phyloP scores from a whole-genome alignment of 1,140 invertebrate species.

The Teleogryllus occipitalis region DNA sequence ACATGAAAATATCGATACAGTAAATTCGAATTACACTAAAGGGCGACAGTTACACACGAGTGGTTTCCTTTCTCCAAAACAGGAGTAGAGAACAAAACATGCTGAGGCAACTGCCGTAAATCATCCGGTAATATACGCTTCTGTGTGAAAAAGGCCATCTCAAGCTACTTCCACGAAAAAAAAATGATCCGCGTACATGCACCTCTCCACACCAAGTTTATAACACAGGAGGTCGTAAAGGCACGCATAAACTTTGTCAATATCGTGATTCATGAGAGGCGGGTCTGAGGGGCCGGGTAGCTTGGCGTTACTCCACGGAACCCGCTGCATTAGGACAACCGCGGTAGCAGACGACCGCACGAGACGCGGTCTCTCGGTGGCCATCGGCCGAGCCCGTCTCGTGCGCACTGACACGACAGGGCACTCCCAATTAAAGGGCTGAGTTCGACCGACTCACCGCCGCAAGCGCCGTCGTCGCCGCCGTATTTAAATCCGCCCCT shows the following conservation, averaged over 20 bases:
- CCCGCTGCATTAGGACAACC: no score
- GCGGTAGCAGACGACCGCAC: no score
- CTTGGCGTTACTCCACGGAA: no score
- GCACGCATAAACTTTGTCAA: background rate
- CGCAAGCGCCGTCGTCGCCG: no score
- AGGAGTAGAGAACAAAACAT: background rate
- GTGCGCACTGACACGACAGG: no score
- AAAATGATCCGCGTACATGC: background rate
- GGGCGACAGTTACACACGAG: background rate
- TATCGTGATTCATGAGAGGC: background rate
- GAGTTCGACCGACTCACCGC: no score
- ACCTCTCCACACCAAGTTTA: background rate
- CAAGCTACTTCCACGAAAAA: background rate
- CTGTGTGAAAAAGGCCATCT: background rate
- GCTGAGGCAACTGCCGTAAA: background rate
- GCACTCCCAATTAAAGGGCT: no score
- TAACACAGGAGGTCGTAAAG: background rate
- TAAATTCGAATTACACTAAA: background rate
- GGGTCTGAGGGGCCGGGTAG: background rate
- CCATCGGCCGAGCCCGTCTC: no score
- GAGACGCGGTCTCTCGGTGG: no score
- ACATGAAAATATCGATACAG: background rate
- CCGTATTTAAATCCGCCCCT: no score
- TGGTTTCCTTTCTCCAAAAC: no score
- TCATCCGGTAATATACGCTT: background rate